Evolutionary conservation across 1,140 invertebrate species (phyloP).

Genomic region (Heliconius nattereri): DNA sequence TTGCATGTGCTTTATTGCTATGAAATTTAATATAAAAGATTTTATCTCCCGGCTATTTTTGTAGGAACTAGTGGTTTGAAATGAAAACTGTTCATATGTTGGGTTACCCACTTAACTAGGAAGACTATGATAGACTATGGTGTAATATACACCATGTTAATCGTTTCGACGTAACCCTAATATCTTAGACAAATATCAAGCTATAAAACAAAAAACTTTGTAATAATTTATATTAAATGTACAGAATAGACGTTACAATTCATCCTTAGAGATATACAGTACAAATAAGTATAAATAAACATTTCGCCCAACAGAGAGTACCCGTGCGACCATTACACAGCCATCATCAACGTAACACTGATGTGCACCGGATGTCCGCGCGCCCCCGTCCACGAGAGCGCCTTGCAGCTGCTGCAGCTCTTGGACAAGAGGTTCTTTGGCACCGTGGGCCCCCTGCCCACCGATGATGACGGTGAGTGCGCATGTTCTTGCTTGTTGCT

Average conservation of each 20-base stretch:
- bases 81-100: too few relatives aligned
- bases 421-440: slow-evolving; percentile 98
- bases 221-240: too few relatives aligned
- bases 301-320: slow-evolving; percentile 88
- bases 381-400: slow-evolving; percentile 94
- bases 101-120: too few relatives aligned
- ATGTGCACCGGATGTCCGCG: slow-evolving; percentile 97
- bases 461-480: slow-evolving; percentile 85
- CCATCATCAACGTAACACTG: slow-evolving; percentile 98
- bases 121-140: too few relatives aligned
- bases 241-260: too few relatives aligned
- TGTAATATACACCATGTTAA: too few relatives aligned
- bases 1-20: not conserved
- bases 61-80: not conserved
- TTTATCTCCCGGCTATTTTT: not conserved
- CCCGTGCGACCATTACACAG: slow-evolving; percentile 98
- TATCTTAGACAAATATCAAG: too few relatives aligned
- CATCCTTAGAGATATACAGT: too few relatives aligned
- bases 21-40: not conserved
- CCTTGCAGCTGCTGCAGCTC: slow-evolving; percentile 95
- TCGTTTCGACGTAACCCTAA: too few relatives aligned
- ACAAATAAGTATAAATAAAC: not conserved
- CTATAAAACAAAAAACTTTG: too few relatives aligned
- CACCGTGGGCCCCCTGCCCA: slow-evolving; percentile 85
- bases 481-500: not conserved